These are phyloP conservation scores for Brotula barbata DNA, from an alignment of 2,797 vertebrate species.

Conservation along the genomic window DNA sequence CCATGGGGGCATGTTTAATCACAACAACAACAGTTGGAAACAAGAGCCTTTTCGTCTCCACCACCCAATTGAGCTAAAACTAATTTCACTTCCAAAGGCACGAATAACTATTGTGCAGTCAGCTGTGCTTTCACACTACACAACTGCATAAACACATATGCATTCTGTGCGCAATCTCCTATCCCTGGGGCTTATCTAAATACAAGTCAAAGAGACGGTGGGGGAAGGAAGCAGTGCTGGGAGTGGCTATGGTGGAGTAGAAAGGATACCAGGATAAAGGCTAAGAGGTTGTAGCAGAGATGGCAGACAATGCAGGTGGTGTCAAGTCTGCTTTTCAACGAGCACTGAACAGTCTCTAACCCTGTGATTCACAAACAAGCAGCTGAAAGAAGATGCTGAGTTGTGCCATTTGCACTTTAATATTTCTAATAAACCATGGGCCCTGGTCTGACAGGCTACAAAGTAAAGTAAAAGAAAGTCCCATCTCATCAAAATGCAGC, in stretches of 20 bases:
- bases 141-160: conserved; percentile 44
- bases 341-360: conserved; percentile 58
- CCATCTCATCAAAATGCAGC: too few species aligned
- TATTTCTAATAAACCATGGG: conserved; percentile 41
- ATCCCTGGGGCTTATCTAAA: conserved; percentile 73
- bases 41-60: conserved; percentile 14
- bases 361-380: conserved; percentile 48
- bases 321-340: conserved; percentile 32
- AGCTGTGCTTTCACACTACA: conserved; percentile 51
- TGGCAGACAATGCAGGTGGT: conserved; percentile 1
- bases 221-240: conserved; percentile 52
- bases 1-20: conserved; percentile 21
- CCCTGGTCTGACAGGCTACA: conserved; percentile 18
- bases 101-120: conserved; percentile 35
- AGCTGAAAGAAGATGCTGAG: conserved; percentile 29
- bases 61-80: conserved; percentile 31
- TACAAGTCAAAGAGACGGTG: conserved; percentile 72
- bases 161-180: conserved; percentile 64
- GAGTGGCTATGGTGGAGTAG: conserved; percentile 25
- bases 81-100: conserved; percentile 32
- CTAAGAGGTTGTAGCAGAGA: conserved; percentile 14
- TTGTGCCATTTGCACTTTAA: conserved; percentile 31
- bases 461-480: conserved; percentile 6
- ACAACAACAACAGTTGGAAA: conserved; percentile 17
- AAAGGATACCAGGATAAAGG: conserved; percentile 60